Evolutionary conservation across 1,140 invertebrate genomes (phyloP).

Genomic region (Scaptomyza hsui): DNA sequence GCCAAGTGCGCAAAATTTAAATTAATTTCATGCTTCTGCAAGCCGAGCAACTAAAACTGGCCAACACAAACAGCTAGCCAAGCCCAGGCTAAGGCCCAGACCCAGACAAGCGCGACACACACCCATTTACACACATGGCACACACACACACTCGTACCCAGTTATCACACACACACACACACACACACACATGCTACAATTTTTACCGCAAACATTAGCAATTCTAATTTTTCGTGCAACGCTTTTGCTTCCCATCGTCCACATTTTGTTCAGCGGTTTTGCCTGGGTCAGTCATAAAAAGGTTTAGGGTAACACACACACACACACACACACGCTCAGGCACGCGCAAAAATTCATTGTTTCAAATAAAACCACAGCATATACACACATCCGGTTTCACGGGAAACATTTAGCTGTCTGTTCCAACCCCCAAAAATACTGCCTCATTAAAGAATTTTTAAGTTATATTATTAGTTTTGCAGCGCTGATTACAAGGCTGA

Average conservation of each 20-base stretch:
- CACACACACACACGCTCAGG: slow-evolving; percentile 3
- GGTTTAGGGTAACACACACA: slow-evolving; percentile 58
- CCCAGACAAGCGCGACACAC: slow-evolving; percentile 37
- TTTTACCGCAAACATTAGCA: slow-evolving; percentile 75
- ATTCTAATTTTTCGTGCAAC: slow-evolving; percentile 70
- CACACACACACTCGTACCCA: slow-evolving; percentile 13
- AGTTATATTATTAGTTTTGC: slow-evolving; percentile 3
- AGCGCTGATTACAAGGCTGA: not conserved
- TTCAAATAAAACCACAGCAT: slow-evolving; percentile 67
- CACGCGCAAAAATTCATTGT: slow-evolving; percentile 60
- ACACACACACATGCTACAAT: slow-evolving; percentile 40
- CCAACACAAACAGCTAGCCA: slow-evolving; percentile 48
- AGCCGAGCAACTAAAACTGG: slow-evolving; percentile 63
- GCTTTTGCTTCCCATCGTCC: slow-evolving; percentile 33
- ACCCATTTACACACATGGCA: not conserved
- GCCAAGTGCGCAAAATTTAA: slow-evolving; percentile 75
- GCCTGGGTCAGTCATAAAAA: slow-evolving; percentile 70
- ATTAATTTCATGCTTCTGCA: slow-evolving; percentile 74
- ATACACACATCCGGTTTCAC: slow-evolving; percentile 69
- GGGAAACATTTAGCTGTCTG: slow-evolving; percentile 71
- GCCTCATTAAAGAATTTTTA: slow-evolving; percentile 37
- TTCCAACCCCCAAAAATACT: slow-evolving; percentile 32
- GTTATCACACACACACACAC: slow-evolving; percentile 32
- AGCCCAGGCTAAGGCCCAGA: not conserved
- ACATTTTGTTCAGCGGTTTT: slow-evolving; percentile 37